A percentile compares a stretch with the other conserved stretches of the same genome.
Conservation (phyloP, 2,113 vertebrate genomes). For the Gracilinanus agilis region DNA sequence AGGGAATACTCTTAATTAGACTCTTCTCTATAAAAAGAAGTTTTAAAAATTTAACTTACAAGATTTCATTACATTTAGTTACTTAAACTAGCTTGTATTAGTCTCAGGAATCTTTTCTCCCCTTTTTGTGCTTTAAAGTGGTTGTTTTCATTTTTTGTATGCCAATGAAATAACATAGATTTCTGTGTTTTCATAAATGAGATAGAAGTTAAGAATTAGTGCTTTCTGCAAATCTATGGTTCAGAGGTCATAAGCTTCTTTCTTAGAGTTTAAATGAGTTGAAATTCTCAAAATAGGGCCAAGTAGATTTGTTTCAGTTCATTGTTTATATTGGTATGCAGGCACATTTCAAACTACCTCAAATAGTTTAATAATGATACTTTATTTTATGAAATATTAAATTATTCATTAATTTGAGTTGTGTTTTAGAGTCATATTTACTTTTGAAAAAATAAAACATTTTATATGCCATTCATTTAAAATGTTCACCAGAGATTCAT, state of each 20-base stretch:
- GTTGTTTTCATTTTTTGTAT: constrained; percentile 5
- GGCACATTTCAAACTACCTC: constrained; percentile 44
- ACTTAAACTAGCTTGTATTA: constrained; percentile 3
- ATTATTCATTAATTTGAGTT: constrained; percentile 38
- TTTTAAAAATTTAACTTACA: constrained; percentile 33
- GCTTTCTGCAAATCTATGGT: neutral
- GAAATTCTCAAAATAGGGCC: constrained; percentile 51
- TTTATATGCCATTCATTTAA: constrained; percentile 44
- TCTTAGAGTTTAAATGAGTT: constrained; percentile 48
- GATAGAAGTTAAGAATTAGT: neutral
- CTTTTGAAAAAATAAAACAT: constrained; percentile 44
- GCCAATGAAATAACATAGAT: constrained; percentile 46
- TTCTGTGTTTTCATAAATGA: constrained; percentile 57
- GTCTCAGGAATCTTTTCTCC: neutral
- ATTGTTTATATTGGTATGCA: constrained; percentile 32
- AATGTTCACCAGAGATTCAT: constrained; percentile 54
- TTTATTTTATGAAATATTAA: constrained; percentile 48
- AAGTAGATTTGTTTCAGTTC: constrained; percentile 35
- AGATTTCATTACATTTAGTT: constrained; percentile 10
- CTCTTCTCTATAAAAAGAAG: neutral
- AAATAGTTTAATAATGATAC: constrained; percentile 9
- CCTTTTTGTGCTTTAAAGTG: constrained; percentile 9
- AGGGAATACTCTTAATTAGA: constrained; percentile 42
- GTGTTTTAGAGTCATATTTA: constrained; percentile 49
- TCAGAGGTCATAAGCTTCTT: constrained; percentile 48